Evolutionary conservation across 2,113 vertebrate genomes (phyloP).

Genomic region (Piaya cayana): DNA sequence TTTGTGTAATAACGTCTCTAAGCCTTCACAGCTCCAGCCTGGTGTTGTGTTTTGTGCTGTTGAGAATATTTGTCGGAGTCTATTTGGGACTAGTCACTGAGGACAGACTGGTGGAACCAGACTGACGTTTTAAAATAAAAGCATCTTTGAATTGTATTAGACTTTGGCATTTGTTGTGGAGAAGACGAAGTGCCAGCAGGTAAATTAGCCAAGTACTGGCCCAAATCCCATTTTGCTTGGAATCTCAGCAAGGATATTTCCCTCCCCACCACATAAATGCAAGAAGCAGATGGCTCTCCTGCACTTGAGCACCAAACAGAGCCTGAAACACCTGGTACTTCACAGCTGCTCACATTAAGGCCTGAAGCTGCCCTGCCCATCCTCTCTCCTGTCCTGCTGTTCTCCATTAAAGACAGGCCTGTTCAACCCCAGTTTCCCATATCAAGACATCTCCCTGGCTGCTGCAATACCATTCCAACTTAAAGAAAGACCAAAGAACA

Average conservation of each 20-base stretch:
- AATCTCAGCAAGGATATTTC: background rate
- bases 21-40: background rate
- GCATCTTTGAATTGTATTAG: constrained; percentile 17
- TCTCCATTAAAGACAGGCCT: background rate
- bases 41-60: background rate
- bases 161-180: constrained; percentile 40
- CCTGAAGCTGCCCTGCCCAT: background rate
- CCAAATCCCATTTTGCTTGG: background rate
- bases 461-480: background rate
- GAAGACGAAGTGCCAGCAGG: constrained; percentile 25
- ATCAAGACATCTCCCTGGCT: background rate
- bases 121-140: background rate
- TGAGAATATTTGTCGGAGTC: background rate
- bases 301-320: background rate
- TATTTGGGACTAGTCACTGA: background rate
- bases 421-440: background rate
- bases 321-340: background rate
- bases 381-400: background rate
- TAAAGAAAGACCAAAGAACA: background rate
- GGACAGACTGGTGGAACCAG: constrained; percentile 43
- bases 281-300: background rate
- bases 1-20: rapidly evolving
- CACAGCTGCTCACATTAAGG: background rate
- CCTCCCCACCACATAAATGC: background rate
- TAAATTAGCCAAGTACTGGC: constrained; percentile 29